Evolutionary conservation across 2,113 vertebrate genomes (phyloP).

Genomic region (Burhinus bistriatus): DNA sequence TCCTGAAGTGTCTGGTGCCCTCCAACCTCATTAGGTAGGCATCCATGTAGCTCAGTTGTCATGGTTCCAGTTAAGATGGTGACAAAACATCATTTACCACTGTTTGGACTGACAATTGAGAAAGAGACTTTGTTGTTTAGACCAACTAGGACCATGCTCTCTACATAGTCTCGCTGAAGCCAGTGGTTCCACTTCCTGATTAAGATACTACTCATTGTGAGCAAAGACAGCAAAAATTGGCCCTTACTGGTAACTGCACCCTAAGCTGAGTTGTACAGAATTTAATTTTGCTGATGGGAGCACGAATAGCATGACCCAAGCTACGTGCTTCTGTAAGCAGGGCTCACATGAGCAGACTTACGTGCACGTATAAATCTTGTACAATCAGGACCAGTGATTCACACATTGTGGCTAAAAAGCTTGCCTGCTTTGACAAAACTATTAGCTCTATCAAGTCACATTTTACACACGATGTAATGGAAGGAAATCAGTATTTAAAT

Average conservation of each 20-base stretch:
- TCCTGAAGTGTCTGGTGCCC: background rate
- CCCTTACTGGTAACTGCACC: background rate
- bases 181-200: background rate
- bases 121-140: background rate
- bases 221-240: background rate
- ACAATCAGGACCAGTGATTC: background rate
- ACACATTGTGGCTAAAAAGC: background rate
- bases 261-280: background rate
- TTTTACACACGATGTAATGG: background rate
- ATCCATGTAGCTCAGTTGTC: background rate
- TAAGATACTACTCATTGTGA: background rate
- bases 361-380: background rate
- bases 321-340: background rate
- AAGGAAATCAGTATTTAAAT: background rate
- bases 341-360: background rate
- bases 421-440: background rate
- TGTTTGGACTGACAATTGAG: background rate
- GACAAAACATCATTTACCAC: background rate
- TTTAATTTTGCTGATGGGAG: background rate
- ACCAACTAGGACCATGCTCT: background rate
- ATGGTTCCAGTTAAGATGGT: background rate
- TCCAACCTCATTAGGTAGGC: background rate
- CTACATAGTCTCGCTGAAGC: background rate
- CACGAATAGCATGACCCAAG: background rate
- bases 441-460: background rate